A percentile compares a stretch with the other conserved stretches of the same genome.
phyloP scores from a whole-genome alignment of 92 coral and sea anemone genomes.

The Porites cylindrica region DNA sequence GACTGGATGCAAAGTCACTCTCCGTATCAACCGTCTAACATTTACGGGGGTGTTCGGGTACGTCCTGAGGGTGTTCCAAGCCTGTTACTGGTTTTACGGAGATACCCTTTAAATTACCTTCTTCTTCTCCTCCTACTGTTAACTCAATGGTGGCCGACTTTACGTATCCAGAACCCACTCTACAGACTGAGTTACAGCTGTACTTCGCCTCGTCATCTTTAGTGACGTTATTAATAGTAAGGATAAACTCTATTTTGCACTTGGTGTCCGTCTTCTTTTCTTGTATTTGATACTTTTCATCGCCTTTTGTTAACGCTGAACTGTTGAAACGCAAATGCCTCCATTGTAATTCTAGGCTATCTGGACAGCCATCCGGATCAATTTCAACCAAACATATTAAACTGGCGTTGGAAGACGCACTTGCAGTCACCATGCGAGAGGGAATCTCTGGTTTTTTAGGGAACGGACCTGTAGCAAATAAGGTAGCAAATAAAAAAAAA shows the following conservation, averaged over 20 bases:
- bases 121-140: neutral
- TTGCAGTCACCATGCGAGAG: neutral
- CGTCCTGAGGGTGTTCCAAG: too few relatives aligned
- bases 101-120: neutral
- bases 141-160: neutral
- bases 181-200: neutral
- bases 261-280: neutral
- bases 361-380: neutral
- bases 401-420: neutral
- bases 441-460: neutral
- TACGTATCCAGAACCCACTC: too few relatives aligned
- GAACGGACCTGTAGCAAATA: neutral
- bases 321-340: neutral
- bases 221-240: conserved; percentile 16
- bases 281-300: neutral
- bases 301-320: neutral
- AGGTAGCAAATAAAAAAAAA: neutral
- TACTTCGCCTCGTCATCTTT: conserved; percentile 7
- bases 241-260: neutral
- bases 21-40: neutral
- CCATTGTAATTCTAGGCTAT: neutral
- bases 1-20: conserved; percentile 1
- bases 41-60: neutral
- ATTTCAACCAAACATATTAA: neutral
- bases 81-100: too few relatives aligned